A percentile compares a stretch with the other conserved stretches of the same genome.
Evolutionary conservation across 2,888 invertebrate genomes (phyloP).

Genomic region (Phalangium opilio): DNA sequence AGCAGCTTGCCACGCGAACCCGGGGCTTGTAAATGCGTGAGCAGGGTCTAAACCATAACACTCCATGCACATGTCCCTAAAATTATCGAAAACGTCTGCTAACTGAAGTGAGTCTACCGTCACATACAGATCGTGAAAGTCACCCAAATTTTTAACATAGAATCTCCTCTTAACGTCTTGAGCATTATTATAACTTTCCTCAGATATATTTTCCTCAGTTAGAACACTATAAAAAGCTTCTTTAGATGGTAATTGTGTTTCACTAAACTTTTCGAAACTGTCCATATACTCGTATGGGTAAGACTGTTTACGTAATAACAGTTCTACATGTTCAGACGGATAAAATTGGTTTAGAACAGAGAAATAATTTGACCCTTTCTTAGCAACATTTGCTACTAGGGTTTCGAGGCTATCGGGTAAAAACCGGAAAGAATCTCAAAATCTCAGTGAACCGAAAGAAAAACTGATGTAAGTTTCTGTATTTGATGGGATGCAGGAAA

Average conservation of each 20-base stretch:
- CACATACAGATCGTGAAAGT: too few relatives aligned
- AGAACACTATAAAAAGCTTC: constrained; percentile 9
- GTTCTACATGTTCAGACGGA: too few relatives aligned
- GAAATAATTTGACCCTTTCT: background rate
- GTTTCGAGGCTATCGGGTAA: background rate
- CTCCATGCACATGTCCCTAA: too few relatives aligned
- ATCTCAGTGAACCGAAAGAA: background rate
- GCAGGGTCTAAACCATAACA: too few relatives aligned
- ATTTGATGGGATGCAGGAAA: constrained; percentile 3
- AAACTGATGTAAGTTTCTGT: constrained; percentile 7
- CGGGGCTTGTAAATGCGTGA: too few relatives aligned
- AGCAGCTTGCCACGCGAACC: too few relatives aligned
- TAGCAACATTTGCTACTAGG: background rate
- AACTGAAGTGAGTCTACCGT: too few relatives aligned
- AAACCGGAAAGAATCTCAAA: constrained; percentile 5
- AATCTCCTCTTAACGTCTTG: constrained; percentile 19
- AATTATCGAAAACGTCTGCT: too few relatives aligned
- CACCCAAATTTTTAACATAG: constrained; percentile 19
- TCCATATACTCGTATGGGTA: constrained; percentile 1
- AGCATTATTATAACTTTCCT: constrained; percentile 21
- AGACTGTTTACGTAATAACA: too few relatives aligned
- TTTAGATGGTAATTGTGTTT: constrained; percentile 18
- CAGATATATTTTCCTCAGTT: constrained; percentile 10
- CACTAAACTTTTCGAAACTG: constrained; percentile 5
- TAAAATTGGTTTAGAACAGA: constrained; percentile 13